Evolutionary conservation across 2,797 vertebrate genomes (phyloP).

Genomic region (Micrastur ruficollis): DNA sequence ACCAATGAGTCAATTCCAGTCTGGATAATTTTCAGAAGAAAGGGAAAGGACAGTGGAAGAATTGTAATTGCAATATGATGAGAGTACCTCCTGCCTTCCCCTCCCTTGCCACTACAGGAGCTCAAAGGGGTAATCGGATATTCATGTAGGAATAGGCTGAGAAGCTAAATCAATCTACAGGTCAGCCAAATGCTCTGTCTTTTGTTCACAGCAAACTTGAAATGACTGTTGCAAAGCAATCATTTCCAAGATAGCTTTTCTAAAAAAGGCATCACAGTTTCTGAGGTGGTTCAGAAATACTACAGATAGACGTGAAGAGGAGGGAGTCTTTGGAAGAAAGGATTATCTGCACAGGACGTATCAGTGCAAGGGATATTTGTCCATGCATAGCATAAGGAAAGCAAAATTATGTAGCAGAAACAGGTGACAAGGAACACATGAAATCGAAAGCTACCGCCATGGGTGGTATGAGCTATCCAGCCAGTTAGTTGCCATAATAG

Average conservation of each 20-base stretch:
- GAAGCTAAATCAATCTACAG: not conserved
- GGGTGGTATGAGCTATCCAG: not conserved
- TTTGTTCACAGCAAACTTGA: conserved; percentile 9
- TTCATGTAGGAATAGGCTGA: not conserved
- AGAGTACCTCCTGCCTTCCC: not conserved
- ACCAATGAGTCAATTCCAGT: not conserved
- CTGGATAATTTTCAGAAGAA: not conserved
- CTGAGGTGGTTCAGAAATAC: not conserved
- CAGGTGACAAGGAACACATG: not conserved
- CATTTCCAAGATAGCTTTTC: not conserved
- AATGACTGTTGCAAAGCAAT: not conserved
- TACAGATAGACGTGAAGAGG: too few relatives aligned
- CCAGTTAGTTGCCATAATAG: not conserved
- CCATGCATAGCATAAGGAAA: not conserved
- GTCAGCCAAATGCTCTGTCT: not conserved
- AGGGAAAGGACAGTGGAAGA: not conserved
- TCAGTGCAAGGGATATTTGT: not conserved
- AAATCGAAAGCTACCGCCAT: not conserved
- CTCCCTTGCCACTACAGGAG: not conserved
- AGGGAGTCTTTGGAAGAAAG: not conserved
- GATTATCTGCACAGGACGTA: not conserved
- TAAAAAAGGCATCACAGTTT: not conserved
- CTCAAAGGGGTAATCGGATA: conserved; percentile 12
- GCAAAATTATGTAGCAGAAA: not conserved
- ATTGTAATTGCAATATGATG: not conserved